Percentiles rank a stretch among this genome's conserved stretches.
Conservation (phyloP, 2,888 invertebrate genomes). For the Cosmia pyralina region DNA sequence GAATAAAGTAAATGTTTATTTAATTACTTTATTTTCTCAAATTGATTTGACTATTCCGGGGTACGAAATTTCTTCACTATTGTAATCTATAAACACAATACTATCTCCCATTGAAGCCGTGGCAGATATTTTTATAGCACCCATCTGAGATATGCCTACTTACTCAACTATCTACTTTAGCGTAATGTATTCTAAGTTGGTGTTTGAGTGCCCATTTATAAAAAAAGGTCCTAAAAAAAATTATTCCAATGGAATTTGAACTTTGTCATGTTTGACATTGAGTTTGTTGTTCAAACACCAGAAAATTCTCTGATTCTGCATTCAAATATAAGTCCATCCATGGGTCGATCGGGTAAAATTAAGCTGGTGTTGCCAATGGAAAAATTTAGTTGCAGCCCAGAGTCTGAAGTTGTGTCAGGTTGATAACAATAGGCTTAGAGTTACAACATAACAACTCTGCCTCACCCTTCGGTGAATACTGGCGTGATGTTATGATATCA, state of each 20-base stretch:
- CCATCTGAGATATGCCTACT: no score
- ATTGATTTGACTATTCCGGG: no score
- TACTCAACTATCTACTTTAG: neutral
- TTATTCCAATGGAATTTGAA: neutral
- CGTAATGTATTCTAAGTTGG: neutral
- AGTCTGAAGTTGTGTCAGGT: neutral
- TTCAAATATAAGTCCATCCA: neutral
- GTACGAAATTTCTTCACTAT: no score
- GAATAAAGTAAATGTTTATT: no score
- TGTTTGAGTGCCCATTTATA: neutral
- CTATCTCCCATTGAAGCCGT: no score
- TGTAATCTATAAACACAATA: no score
- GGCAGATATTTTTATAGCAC: no score
- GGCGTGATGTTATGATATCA: neutral
- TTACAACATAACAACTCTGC: neutral
- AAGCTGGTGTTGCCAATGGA: no score
- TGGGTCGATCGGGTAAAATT: neutral
- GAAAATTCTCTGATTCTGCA: neutral
- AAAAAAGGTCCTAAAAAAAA: neutral
- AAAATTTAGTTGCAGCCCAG: neutral
- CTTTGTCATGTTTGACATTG: neutral
- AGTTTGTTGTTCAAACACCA: neutral
- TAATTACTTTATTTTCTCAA: no score
- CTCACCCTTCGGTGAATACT: neutral
- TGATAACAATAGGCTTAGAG: neutral